Base-by-base conservation (phyloP, 2,888 invertebrate genomes). In the Trichogramma evanescens region DNA sequence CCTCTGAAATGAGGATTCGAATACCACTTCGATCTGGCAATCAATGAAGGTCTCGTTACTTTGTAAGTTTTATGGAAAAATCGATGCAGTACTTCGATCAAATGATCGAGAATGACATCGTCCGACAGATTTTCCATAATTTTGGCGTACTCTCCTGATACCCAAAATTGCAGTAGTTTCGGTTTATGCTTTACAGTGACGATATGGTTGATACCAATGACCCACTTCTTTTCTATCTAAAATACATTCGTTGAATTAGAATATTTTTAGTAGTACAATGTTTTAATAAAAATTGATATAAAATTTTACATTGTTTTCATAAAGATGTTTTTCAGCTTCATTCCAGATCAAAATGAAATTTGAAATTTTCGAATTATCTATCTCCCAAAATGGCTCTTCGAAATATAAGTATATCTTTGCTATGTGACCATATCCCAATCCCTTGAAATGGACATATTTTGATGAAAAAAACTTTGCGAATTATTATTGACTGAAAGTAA, bases 341-440 rank as follows among this genome's bases (percentile, higher is more conserved):
- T 78, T 81, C 86, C 87, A 87, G 1, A 86, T 59, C 26, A 86
- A 75, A 61, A 79, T 80, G 62, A 85, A 83, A 8, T 8, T 13
- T 8, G 54, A 4, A 8, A 39, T 9, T 40, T 13, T 53, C 4
- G 54, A 50, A n/a, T 61, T 53, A 3, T 50, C 59, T 10, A 49
- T 50, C 2, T 50, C 13, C 88, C 89, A 89, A 86, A 89, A 89
- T 3, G 80, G 77, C 6, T 79, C 70, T 0, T 84, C 78, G 72
- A 87, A 91, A 44, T 81, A 79, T 0, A 91, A 67, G 54, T 84
- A 82, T 39, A 90, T 82, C 78, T 91, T 91, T 63, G 84, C 82
- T 0, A 87, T 84, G 0, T 82, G 82, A 0, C 89, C 89, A 66
- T 86, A 84, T 0, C 83, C 81, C 50, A 88, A 72, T 13, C 79